Conservation (phyloP, 2,113 vertebrate species). For the Pagrus major region DNA sequence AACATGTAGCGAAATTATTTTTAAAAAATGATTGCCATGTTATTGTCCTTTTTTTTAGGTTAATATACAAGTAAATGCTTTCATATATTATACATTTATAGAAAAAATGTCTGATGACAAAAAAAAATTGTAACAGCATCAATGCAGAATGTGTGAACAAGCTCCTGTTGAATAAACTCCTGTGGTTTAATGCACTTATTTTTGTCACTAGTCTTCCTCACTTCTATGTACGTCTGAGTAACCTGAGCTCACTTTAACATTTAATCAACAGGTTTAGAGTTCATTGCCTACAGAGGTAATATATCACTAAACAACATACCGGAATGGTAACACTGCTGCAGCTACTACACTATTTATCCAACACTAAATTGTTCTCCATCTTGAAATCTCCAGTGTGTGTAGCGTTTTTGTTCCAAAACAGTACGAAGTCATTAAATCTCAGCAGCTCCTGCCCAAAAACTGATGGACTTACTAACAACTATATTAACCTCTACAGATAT, state of each 20-base stretch:
- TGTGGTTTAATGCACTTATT: conserved; percentile 9
- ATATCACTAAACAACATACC: conserved; percentile 15
- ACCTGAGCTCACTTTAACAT: conserved; percentile 26
- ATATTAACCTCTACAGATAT: conserved; percentile 40
- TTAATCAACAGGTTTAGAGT: conserved; percentile 38
- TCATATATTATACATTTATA: neutral
- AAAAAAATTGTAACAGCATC: no score
- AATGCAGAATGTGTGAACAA: neutral
- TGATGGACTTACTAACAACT: conserved; percentile 1
- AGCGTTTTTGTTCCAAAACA: conserved; percentile 40
- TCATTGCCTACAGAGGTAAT: conserved; percentile 27
- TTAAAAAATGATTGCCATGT: no score
- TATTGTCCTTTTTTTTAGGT: no score
- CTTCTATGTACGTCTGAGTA: conserved; percentile 10
- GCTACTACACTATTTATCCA: conserved; percentile 21
- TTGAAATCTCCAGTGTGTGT: conserved; percentile 13
- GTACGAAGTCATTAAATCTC: conserved; percentile 26
- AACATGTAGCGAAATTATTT: no score
- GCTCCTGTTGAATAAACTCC: neutral
- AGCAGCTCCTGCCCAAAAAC: neutral
- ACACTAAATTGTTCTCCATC: conserved; percentile 19
- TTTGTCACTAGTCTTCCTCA: conserved; percentile 3
- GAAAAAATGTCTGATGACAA: no score
- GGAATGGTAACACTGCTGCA: neutral
- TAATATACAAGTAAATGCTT: neutral